These are phyloP conservation scores for Aurelia sp. DNA, from an alignment of 30 jellyfish, hydroid and myxozoan genomes.

Conservation along the genomic window DNA sequence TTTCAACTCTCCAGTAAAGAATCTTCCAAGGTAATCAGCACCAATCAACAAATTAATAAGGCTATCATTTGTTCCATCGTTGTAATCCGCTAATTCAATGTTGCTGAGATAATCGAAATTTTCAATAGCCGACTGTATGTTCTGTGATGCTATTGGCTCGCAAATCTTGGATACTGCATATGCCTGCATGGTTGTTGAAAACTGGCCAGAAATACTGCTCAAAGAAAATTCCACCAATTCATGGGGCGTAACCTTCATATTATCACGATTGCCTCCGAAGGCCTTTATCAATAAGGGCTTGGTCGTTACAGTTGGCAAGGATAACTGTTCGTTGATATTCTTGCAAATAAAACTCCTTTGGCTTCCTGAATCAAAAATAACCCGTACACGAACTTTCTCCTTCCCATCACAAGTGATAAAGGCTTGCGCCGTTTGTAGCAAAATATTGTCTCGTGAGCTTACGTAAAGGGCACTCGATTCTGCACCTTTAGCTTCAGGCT, in stretches of 20 bases:
- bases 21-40: not conserved
- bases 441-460: not conserved
- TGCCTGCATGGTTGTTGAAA: not conserved
- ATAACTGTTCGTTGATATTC: not conserved
- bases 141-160: not conserved
- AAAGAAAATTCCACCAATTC: not conserved
- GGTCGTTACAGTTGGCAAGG: not conserved
- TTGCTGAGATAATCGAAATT: constrained; percentile 15
- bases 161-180: constrained; percentile 3
- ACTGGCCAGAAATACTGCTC: not conserved
- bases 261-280: not conserved
- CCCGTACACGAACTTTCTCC: constrained; percentile 23
- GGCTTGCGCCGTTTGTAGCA: constrained; percentile 43
- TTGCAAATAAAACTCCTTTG: constrained; percentile 13
- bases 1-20: constrained; percentile 15
- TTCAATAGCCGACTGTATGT: not conserved
- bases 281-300: not conserved
- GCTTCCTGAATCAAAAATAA: constrained; percentile 36
- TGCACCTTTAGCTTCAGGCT: too few species aligned
- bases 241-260: not conserved
- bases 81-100: constrained; percentile 23
- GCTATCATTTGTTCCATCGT: constrained; percentile 9
- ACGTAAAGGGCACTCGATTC: constrained; percentile 10
- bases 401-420: not conserved
- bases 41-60: constrained; percentile 10